Evolutionary conservation across 1,140 invertebrate species (phyloP), one percentile per base, ranked within the genome.

Genomic region (Lethrus apterus): DNA sequence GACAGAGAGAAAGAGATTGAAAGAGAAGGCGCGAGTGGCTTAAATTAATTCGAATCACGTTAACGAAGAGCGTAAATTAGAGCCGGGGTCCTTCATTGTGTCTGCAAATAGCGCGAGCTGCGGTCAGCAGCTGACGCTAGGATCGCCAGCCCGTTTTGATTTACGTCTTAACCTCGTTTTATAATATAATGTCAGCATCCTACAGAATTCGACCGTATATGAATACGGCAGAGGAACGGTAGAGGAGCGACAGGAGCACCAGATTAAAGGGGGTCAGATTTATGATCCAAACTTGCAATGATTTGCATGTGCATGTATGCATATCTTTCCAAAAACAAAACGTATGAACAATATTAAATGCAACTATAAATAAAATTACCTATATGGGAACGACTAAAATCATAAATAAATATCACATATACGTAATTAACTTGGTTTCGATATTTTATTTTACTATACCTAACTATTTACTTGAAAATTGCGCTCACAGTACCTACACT

Each of bases 11-110:
- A 8, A 10, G 21, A 11, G 18, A n/a, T 13, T 3, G 14, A 19
- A 10, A 10, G 14, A 13, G 42, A 18, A 9, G 26, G 31, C 26
- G 17, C 30, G 42, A 31, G 24, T 41, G 30, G 46, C 52, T 44
- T 44, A 48, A 54, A 54, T 54, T 54, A 54, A 54, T 54, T 54
- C 52, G 52, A 51, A 54, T 54, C 52, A 54, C 52, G 52, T 54
- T 54, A 54, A 54, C 52, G 44, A 51, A 48, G 44, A 43, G 42
- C 44, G 51, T 54, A 54, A 54, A 54, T 54, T 50, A 49, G 44
- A 50, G 43, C 38, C 38, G 30, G 44, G 38, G 50, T 36, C 32
- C 46, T 44, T 42, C 50, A 47, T 46, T 46, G 36, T 51, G 43
- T 47, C 41, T 47, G 44, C 49, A 51, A 45, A 48, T 48, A 48